These are phyloP conservation scores for Rissa tridactyla DNA, from an alignment of 2,113 vertebrate genomes.

Conservation along the genomic window DNA sequence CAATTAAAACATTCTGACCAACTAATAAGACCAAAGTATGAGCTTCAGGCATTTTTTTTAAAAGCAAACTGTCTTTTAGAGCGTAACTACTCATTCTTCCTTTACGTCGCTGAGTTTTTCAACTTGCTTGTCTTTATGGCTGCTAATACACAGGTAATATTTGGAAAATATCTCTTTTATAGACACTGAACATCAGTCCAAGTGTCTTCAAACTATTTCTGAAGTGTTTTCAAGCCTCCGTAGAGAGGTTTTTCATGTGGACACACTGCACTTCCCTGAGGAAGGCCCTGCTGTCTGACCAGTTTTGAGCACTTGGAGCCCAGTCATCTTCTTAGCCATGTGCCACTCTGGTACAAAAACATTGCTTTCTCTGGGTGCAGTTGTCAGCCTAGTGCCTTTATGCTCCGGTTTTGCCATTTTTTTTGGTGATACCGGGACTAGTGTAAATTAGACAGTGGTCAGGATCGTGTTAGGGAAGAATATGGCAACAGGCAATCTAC, in stretches of 20 bases:
- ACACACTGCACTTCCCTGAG: not conserved
- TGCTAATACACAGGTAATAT: not conserved
- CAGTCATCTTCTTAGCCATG: no score
- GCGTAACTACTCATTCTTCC: not conserved
- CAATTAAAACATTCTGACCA: not conserved
- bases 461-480: not conserved
- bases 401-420: not conserved
- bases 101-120: not conserved
- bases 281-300: not conserved
- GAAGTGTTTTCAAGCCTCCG: not conserved
- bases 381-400: not conserved
- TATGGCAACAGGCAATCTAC: not conserved
- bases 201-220: not conserved
- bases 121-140: not conserved
- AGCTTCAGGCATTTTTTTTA: not conserved
- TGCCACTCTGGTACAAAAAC: not conserved
- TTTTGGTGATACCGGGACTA: not conserved
- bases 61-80: not conserved
- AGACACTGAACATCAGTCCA: not conserved
- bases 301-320: not conserved
- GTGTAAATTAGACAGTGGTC: not conserved
- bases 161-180: not conserved
- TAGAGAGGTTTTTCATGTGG: not conserved
- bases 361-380: not conserved
- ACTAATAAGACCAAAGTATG: not conserved